phyloP scores from a whole-genome alignment of 2,113 vertebrate species.

The Brachirus orientalis region DNA sequence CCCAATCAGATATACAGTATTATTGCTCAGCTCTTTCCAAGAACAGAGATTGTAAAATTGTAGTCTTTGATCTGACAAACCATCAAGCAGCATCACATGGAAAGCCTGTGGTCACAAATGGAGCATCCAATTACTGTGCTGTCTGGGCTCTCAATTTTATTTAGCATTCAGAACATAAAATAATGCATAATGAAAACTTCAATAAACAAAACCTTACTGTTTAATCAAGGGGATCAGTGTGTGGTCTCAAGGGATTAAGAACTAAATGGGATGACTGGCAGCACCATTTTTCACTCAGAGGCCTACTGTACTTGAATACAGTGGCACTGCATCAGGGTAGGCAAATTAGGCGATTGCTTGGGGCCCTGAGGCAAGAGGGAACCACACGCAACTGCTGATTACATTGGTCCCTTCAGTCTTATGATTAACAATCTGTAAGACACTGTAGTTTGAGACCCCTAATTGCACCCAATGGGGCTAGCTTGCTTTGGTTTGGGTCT shows the following conservation, averaged over 20 bases:
- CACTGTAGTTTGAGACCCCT: too few species aligned
- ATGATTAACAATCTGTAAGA: too few species aligned
- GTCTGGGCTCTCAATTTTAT: constrained; percentile 24
- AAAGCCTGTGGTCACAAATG: constrained; percentile 50
- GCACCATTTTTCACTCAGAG: background rate
- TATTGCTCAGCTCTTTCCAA: constrained; percentile 2
- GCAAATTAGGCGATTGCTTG: too few species aligned
- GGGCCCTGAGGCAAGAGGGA: too few species aligned
- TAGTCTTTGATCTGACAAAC: constrained; percentile 23
- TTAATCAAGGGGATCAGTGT: constrained; percentile 23
- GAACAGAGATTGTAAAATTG: constrained; percentile 20
- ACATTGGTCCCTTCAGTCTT: too few species aligned
- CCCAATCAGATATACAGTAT: constrained; percentile 36
- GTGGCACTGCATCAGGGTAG: too few species aligned
- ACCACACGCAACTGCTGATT: too few species aligned
- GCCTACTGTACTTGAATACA: background rate
- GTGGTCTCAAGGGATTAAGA: constrained; percentile 7
- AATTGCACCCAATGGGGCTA: too few species aligned
- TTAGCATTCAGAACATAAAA: constrained; percentile 15
- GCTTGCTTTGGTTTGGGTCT: too few species aligned
- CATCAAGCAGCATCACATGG: constrained; percentile 30
- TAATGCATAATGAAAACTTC: constrained; percentile 20
- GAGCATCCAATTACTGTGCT: constrained; percentile 16
- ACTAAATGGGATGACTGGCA: constrained; percentile 18
- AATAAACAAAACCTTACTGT: constrained; percentile 32